Conservation (phyloP, 2,113 vertebrate species). For the Dasyurus viverrinus region DNA sequence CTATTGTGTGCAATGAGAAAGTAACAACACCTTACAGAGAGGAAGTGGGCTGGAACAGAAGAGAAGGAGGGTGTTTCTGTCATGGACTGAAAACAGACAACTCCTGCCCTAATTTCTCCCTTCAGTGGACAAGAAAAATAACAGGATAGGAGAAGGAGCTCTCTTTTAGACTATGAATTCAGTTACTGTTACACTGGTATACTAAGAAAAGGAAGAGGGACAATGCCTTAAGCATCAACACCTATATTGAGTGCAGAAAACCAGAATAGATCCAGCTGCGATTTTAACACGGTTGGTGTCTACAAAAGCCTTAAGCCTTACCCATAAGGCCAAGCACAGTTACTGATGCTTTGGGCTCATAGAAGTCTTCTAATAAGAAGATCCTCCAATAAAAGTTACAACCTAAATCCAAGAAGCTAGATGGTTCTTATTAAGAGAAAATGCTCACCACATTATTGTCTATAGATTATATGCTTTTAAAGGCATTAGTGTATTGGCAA, state of each 20-base stretch:
- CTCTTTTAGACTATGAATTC: neutral
- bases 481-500: neutral
- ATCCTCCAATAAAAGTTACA: neutral
- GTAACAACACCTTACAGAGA: neutral
- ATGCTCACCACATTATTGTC: neutral
- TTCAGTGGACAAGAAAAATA: constrained; percentile 1
- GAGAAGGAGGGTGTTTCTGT: neutral
- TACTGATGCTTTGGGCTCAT: neutral
- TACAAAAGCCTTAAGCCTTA: neutral
- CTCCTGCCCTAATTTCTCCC: neutral
- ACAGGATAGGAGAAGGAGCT: neutral
- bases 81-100: neutral
- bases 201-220: neutral
- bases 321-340: neutral
- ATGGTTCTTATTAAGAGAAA: neutral
- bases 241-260: neutral
- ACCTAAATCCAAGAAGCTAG: neutral
- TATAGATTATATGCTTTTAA: neutral
- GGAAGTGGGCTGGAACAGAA: neutral
- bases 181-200: neutral
- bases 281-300: neutral
- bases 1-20: neutral
- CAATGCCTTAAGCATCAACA: neutral
- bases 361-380: neutral
- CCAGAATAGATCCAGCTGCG: neutral